Evolutionary conservation across 2,113 vertebrate species (phyloP).

Genomic region (Micromys minutus): DNA sequence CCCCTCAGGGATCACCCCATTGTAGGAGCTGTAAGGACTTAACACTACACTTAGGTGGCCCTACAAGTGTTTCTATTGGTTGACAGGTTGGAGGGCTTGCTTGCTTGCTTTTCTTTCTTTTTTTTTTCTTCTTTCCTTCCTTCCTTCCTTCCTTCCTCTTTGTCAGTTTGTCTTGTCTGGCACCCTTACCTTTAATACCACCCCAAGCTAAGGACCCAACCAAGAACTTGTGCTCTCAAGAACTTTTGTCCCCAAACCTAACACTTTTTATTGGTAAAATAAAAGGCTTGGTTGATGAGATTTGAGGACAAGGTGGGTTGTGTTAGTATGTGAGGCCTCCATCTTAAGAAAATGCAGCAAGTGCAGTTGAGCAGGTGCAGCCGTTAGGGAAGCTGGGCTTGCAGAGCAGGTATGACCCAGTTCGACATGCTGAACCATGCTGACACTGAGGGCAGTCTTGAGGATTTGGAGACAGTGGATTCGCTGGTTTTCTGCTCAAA

Average conservation of each 20-base stretch:
- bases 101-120: background rate
- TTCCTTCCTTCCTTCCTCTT: background rate
- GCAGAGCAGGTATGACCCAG: background rate
- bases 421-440: background rate
- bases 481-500: background rate
- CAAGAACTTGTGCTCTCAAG: background rate
- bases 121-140: background rate
- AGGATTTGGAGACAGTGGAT: background rate
- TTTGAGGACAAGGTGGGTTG: background rate
- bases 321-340: background rate
- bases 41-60: background rate
- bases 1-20: background rate
- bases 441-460: background rate
- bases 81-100: background rate
- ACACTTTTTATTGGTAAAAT: background rate
- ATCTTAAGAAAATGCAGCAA: background rate
- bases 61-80: background rate
- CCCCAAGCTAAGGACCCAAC: background rate
- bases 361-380: constrained; percentile 23
- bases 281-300: background rate
- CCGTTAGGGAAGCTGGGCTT: background rate
- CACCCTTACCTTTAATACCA: background rate
- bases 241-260: background rate
- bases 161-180: background rate
- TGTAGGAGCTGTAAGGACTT: background rate